These are phyloP conservation scores for Paradisaea rubra DNA, from an alignment of 2,113 vertebrate genomes.

Conservation along the genomic window DNA sequence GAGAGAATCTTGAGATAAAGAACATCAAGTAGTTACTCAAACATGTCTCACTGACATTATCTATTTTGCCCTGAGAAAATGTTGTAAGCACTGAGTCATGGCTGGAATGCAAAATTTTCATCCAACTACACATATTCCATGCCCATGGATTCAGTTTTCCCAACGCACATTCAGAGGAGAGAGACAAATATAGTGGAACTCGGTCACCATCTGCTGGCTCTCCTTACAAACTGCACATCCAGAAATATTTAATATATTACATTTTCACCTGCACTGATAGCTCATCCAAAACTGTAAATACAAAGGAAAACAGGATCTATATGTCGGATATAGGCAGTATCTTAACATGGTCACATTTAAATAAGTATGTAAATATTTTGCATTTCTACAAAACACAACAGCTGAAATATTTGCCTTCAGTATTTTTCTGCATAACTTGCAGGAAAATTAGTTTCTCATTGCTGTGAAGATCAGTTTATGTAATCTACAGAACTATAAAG, in stretches of 20 bases:
- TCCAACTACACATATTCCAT: rapidly evolving
- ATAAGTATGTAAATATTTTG: background rate
- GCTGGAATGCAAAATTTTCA: background rate
- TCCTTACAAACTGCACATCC: background rate
- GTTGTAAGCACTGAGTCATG: background rate
- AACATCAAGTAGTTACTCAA: background rate
- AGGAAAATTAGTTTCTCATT: background rate
- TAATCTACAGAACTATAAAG: background rate
- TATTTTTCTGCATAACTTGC: background rate
- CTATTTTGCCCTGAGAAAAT: conserved; percentile 1
- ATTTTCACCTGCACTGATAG: background rate
- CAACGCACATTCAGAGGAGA: rapidly evolving
- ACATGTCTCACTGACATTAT: background rate
- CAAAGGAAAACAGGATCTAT: background rate
- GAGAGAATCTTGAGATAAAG: background rate
- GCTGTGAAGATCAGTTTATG: background rate
- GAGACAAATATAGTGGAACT: background rate
- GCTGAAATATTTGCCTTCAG: background rate
- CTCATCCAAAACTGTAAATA: background rate
- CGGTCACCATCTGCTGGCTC: conserved; percentile 67
- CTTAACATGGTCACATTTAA: background rate
- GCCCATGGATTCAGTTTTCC: background rate
- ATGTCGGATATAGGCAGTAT: background rate
- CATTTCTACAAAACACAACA: background rate
- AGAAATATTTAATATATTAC: background rate